These are phyloP conservation scores for Australoheros facetus DNA, from an alignment of 2,797 vertebrate species.

Conservation along the genomic window DNA sequence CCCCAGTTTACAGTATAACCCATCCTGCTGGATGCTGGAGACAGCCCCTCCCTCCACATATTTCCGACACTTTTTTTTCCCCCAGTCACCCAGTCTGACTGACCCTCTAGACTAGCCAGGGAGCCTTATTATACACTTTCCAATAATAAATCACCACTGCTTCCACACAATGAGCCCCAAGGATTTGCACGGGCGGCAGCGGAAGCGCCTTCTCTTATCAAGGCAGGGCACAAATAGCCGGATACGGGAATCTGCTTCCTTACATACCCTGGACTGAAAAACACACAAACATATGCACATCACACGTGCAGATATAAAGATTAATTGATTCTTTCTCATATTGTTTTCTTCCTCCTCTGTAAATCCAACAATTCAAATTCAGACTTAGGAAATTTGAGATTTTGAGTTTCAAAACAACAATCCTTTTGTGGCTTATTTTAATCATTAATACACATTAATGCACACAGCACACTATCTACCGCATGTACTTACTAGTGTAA, in stretches of 20 bases:
- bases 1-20: constrained; percentile 49
- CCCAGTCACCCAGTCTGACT: constrained; percentile 1
- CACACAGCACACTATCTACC: no score
- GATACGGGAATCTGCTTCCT: constrained; percentile 68
- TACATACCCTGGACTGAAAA: constrained; percentile 16
- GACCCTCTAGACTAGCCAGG: constrained; percentile 49
- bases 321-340: constrained; percentile 7
- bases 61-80: not conserved
- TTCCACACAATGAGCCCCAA: constrained; percentile 73
- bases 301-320: constrained; percentile 13
- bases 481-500: not conserved
- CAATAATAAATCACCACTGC: constrained; percentile 72
- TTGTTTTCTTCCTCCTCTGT: not conserved
- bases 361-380: not conserved
- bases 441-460: not conserved
- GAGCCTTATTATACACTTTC: constrained; percentile 75
- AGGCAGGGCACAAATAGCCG: constrained; percentile 66
- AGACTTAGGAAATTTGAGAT: not conserved
- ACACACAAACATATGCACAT: not conserved
- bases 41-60: not conserved
- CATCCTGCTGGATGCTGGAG: constrained; percentile 41
- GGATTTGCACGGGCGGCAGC: constrained; percentile 52
- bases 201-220: constrained; percentile 84
- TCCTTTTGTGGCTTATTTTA: no score
- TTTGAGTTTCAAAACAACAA: no score